Base-by-base conservation (phyloP, 2,797 vertebrate species). In the Lycodopsis pacificus region DNA sequence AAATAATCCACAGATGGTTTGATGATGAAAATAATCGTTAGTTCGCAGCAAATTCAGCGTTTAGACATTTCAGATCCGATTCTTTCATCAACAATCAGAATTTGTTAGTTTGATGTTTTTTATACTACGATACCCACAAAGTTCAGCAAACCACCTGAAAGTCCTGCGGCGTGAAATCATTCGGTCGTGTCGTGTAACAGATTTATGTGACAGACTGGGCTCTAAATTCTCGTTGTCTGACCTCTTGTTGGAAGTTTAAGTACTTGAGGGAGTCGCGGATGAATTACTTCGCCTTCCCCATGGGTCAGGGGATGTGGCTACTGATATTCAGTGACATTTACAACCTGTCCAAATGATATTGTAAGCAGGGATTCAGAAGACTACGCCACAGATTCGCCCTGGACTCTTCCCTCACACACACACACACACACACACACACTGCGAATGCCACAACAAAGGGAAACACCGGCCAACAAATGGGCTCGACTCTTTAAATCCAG, bases 271-370 rank as follows among this genome's bases (percentile, higher is more conserved):
- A 67, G 58, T 69, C 67, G 69, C 64, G 65, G 81, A 81, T 89
- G 72, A 80, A 86, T 74, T 83, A 73, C 82, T 65, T 49, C 66
- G 59, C 58, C 76, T 59, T 76, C 49, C 65, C 73, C 49, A 25
- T 36, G 69, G 83, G 89, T 88, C 87, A 83, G 25, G 67, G 77
- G 64, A 89, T 57, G 57, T n/a, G 64, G 73, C 72, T 71, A 76
- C 68, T 86, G 82, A 88, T 84, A 88, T 86, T 81, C 78, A 75
- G 76, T 84, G 82, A 86, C 86, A 89, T 93, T 86, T 92, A 78
- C 84, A 82, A 79, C 80, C 67, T 77, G 80, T 80, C 75, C 58
- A 73, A 84, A 78, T 77, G 61, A 90, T 82, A 83, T 30, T 80
- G 72, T 72, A 75, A 85, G 74, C 69, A 77, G 56, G 65, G 71